Evolutionary conservation across 2,888 invertebrate genomes (phyloP), one percentile per base, ranked within the genome.

Genomic region (Alcis repandata): DNA sequence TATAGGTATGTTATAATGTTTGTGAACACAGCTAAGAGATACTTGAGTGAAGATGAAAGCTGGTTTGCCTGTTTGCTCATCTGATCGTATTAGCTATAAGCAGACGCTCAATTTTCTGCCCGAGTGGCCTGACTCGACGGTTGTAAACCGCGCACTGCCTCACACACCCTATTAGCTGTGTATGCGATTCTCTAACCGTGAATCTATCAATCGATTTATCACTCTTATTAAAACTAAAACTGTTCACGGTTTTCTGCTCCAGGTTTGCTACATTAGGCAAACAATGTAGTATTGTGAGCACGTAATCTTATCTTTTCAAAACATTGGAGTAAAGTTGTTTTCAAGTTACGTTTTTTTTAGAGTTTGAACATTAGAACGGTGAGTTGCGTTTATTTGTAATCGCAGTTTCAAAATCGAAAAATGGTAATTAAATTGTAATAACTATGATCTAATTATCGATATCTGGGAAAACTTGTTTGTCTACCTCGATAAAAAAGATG

Each of bases 31-130:
- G 78, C 82, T 78, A 75, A 77, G 85, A 86, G 83, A 91, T 87
- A 90, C 86, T 83, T 84, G 86, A 88, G 81, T 88, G 91, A 90
- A 92, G 92, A 93, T 93, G 92, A 93, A 93, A 93, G 92, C 92
- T 78, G 80, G 81, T 84, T 85, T 87, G 85, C 87, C 88, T 89
- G 88, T 91, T 91, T 91, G 90, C 89, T 88, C 91, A 90, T 86
- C 85, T 91, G 91, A 92, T 92, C 92, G 90, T 87, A 91, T 92
- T 91, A 92, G 90, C 87, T 86, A 80, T 87, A 88, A 89, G 88
- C 90, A 88, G 87, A 79, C 80, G 90, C 88, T 88, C 87, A 88
- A 89, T 89, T 91, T 92, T 92, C 90, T 90, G 82, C 87, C 82
- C 86, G 81, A 83, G 69, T 90, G 89, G 84, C 70, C 87, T 82